Evolutionary conservation across 2,113 vertebrate species (phyloP), one percentile per base, ranked within the genome.

Genomic region (Hippolais icterina): DNA sequence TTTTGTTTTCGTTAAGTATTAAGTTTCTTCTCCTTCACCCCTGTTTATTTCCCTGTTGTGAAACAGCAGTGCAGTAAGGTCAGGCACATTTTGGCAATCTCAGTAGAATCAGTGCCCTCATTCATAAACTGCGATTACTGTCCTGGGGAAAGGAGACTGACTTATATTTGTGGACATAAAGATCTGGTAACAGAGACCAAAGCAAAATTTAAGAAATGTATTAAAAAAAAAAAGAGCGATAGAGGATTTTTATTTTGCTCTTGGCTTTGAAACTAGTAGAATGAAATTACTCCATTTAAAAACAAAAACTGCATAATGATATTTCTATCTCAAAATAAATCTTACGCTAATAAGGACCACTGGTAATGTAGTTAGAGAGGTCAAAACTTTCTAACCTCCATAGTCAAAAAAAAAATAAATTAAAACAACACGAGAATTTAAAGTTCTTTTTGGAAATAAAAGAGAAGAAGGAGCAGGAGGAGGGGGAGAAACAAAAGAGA

Each of bases 371-470:
- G 88, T 91, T 90, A 91, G 83, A 87, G 42, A 91, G 90, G 94
- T 75, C 88, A 95, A 88, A 95, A 84, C 50, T 92, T 92, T 91
- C 71, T 90, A 95, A 81, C 83, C 84, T 76, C 90, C 8, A 27
- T 28, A 68, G 64, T 39, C 46, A 59, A 81, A 92, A 93, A 89
- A 85, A 81, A 93, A 88, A 85, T 21, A 42, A 37, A 79, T 72
- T 93, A 95, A 89, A 96, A 93, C 72, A 95, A 93, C 72, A 95
- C 41, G 70, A 91, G 90, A 96, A 96, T 95, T 94, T 97, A 91
- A 96, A 95, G 66, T 44, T 94, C 92, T 92, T 97, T 97, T 95
- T 65, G 81, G 94, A 85, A 95, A 82, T 59, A 92, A 90, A 94
- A 81, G 54, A 78, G 70, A 72, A 83, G 72, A 90, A 69, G 70